These are phyloP conservation scores for Pomacea maculata DNA, from an alignment of 1,140 invertebrate genomes.

Conservation along the genomic window DNA sequence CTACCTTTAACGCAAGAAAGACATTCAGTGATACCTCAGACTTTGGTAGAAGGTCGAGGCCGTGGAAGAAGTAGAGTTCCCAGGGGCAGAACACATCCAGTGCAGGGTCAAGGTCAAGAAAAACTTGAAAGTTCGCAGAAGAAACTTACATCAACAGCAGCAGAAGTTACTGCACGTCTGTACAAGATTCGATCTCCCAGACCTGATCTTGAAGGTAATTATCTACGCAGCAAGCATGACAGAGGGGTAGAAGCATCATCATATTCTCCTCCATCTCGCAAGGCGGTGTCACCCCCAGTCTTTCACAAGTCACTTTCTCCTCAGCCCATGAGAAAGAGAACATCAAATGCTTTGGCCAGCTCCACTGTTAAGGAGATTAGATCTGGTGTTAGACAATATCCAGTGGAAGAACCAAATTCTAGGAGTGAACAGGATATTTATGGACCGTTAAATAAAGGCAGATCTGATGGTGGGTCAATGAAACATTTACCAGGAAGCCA, in stretches of 20 bases:
- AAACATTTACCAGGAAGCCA: no score
- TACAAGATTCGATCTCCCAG: constrained; percentile 43
- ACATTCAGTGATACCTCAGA: no score
- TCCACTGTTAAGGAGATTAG: no score
- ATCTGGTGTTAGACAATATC: no score
- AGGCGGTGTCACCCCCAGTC: not conserved
- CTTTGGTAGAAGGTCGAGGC: constrained; percentile 8
- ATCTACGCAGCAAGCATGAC: constrained; percentile 28
- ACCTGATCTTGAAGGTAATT: constrained; percentile 25
- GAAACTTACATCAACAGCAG: constrained; percentile 41
- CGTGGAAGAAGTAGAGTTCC: constrained; percentile 7
- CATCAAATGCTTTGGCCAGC: no score
- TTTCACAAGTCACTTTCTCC: no score
- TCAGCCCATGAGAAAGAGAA: no score
- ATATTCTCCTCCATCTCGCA: constrained; percentile 9
- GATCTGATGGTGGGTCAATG: no score
- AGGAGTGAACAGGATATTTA: no score
- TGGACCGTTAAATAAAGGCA: no score
- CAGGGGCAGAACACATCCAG: constrained; percentile 3
- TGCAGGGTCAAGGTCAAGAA: constrained; percentile 21
- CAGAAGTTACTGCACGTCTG: constrained; percentile 48
- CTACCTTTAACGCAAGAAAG: not conserved
- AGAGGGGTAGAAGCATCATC: not conserved
- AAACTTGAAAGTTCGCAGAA: constrained; percentile 12
- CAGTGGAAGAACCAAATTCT: no score